Percentiles rank a stretch among this genome's conserved stretches.
Conservation (phyloP, 2,797 vertebrate genomes). For the Halcyon badia region DNA sequence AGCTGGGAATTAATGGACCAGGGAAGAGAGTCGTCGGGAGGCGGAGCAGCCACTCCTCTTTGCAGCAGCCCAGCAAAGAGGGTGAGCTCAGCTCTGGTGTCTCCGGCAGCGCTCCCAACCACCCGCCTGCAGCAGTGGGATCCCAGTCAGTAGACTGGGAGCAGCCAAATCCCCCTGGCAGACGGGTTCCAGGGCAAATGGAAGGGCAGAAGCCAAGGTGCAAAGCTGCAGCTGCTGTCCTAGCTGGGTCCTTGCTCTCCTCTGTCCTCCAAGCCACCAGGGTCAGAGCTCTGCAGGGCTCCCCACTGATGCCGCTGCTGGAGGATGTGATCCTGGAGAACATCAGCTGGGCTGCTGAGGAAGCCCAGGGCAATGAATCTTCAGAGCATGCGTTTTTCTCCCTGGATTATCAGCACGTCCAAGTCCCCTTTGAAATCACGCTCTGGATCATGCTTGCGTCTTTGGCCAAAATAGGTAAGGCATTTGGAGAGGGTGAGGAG, state of each 20-base stretch:
- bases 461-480: slow-evolving; percentile 87
- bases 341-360: background rate
- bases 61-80: background rate
- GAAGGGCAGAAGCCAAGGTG: background rate
- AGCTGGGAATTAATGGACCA: background rate
- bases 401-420: slow-evolving; percentile 87
- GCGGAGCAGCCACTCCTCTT: background rate
- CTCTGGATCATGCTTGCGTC: slow-evolving; percentile 90
- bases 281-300: background rate
- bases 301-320: background rate
- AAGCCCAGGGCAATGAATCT: background rate
- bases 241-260: slow-evolving; percentile 54
- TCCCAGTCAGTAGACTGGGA: rapidly evolving
- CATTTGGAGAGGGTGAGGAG: background rate
- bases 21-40: background rate
- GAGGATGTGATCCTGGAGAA: background rate
- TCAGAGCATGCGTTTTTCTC: slow-evolving; percentile 69
- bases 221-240: background rate
- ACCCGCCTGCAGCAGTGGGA: rapidly evolving
- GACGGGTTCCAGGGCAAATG: background rate
- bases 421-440: slow-evolving; percentile 87
- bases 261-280: background rate
- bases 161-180: background rate
- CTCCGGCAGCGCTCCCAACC: background rate
- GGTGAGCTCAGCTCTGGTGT: rapidly evolving